These are phyloP conservation scores for Triplophysa siluroides DNA, from an alignment of 2,113 vertebrate genomes.

Conservation along the genomic window DNA sequence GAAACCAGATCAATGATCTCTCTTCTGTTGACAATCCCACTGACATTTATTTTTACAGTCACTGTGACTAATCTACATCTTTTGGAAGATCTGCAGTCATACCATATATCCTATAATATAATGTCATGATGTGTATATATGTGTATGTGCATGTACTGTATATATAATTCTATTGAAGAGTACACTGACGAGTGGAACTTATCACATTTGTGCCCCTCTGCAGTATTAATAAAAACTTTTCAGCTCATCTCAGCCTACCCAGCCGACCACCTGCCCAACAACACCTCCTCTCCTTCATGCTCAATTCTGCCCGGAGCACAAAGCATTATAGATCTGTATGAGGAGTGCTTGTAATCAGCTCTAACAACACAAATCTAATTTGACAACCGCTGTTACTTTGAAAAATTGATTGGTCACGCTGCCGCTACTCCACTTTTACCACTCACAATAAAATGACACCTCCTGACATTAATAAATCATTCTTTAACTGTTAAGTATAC, in stretches of 20 bases:
- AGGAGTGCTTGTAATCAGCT: conserved; percentile 70
- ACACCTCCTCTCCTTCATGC: conserved; percentile 44
- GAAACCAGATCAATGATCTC: too few relatives aligned
- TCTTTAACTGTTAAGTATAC: conserved; percentile 29
- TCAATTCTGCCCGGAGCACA: conserved; percentile 65
- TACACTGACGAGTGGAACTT: conserved; percentile 50
- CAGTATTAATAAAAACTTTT: conserved; percentile 65
- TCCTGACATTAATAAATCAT: conserved; percentile 63
- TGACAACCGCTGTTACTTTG: conserved; percentile 67
- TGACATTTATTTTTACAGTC: too few relatives aligned
- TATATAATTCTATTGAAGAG: too few relatives aligned
- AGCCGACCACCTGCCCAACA: conserved; percentile 56
- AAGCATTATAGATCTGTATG: conserved; percentile 64
- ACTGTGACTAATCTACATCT: too few relatives aligned
- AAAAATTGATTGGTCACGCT: conserved; percentile 67
- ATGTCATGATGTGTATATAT: too few relatives aligned
- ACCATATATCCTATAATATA: too few relatives aligned
- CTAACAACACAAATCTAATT: conserved; percentile 76
- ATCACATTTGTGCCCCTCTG: conserved; percentile 69
- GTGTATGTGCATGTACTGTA: too few relatives aligned
- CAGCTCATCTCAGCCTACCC: conserved; percentile 68
- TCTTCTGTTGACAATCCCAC: too few relatives aligned
- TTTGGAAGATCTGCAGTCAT: too few relatives aligned
- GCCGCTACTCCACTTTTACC: conserved; percentile 52
- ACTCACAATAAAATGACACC: conserved; percentile 60